Evolutionary conservation across 2,888 invertebrate genomes (phyloP), one percentile per base, ranked within the genome.

Genomic region (Cyaniris semiargus): DNA sequence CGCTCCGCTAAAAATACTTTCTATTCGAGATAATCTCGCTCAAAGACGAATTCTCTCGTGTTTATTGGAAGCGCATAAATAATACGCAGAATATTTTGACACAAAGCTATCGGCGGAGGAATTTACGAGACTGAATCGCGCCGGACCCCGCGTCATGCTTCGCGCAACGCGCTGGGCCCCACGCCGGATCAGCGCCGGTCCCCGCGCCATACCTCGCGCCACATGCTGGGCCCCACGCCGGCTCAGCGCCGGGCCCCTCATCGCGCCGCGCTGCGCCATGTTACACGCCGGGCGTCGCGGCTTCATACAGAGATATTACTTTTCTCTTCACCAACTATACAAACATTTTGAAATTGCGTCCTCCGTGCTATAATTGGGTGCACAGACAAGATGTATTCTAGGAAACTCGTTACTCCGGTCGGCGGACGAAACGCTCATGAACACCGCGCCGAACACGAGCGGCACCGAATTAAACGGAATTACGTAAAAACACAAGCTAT

Each of bases 1-100:
- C 74, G 78, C 78, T 78, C 75, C 58, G 70, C 76, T 75, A 75
- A 66, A 66, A 27, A 66, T 66, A 66, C 27, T 66, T 23, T 23
- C 13, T 60, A 60, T 23, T 66, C 15, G 66, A 27, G 66, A 66
- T 66, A 31, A 66, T 66, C 66, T 66, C 60, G 13, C 60, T 60
- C 66, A 66, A 66, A 66, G 66, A 66, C 66, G 66, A 31, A 66
- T 66, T 31, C 66, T 23, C 60, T 15, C 27, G 66, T 60, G 66
- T 66, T 66, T 18, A 66, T 66, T 66, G 66, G 27, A 15, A 15
- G 15, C 27, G 21, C 66, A 66, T 66, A 27, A 31, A 66, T 66
- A 27, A 66, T 66, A 31, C 34, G n/a, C 34, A 0, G 1, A 38
- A 38, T 71, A 66, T 66, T 66, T 21, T 18, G 5, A 27, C 66